A percentile compares a stretch with the other conserved stretches of the same genome.
phyloP scores from a whole-genome alignment of 2,113 vertebrate species.

The Gopherus evgoodei region DNA sequence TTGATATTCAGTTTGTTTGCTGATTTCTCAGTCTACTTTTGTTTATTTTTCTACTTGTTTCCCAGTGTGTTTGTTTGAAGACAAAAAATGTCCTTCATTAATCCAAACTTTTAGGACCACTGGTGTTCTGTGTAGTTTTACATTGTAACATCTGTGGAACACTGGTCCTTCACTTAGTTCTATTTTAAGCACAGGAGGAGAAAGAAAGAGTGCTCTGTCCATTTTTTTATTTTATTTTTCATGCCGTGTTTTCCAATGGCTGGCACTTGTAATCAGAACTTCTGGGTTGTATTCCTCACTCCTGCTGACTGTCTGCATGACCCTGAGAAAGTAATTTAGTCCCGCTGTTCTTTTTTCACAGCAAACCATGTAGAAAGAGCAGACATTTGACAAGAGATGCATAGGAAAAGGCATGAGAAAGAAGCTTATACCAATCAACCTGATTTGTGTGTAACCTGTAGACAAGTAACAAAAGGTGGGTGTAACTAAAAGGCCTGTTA shows the following conservation, averaged over 20 bases:
- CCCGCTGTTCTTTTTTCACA: background rate
- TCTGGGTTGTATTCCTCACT: background rate
- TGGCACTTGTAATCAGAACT: background rate
- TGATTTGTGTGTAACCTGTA: background rate
- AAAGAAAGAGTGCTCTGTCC: background rate
- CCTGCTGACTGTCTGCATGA: background rate
- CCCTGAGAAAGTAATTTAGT: background rate
- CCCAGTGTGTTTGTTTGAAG: background rate
- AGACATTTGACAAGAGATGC: background rate
- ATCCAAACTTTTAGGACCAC: background rate
- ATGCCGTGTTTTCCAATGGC: background rate
- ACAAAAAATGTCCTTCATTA: background rate
- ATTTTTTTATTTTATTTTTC: constrained; percentile 2
- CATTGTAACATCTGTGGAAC: constrained; percentile 28
- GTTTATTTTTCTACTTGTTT: background rate
- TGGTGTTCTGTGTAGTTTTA: background rate
- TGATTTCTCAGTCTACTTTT: background rate
- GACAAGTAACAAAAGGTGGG: background rate
- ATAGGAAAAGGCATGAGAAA: background rate
- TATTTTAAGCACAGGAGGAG: constrained; percentile 7
- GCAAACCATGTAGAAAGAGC: background rate
- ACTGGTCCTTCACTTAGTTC: background rate
- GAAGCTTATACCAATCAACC: background rate
- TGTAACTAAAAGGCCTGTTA: background rate
- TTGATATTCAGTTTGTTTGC: background rate